Evolutionary conservation across 2,888 invertebrate genomes (phyloP).

Genomic region (Eledona agricola): DNA sequence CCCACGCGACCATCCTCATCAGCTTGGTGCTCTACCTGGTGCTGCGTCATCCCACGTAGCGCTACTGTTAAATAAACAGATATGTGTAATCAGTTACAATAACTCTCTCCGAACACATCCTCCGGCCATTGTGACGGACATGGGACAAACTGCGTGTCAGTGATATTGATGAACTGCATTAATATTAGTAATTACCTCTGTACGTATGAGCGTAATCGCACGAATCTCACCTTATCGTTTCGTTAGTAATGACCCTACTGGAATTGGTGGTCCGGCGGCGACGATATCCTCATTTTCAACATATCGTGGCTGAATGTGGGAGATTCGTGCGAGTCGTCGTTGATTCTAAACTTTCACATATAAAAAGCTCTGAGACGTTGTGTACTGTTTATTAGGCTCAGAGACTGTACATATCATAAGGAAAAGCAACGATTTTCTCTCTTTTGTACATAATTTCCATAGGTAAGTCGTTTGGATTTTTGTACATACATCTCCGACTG

Average conservation of each 20-base stretch:
- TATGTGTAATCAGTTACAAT: constrained; percentile 27
- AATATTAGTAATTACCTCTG: constrained; percentile 45
- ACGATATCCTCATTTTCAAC: too few relatives aligned
- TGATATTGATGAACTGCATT: constrained; percentile 48
- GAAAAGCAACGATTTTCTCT: constrained; percentile 46
- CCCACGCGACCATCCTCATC: constrained; percentile 53
- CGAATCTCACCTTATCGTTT: constrained; percentile 39
- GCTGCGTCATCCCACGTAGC: constrained; percentile 49
- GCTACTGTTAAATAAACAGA: constrained; percentile 24
- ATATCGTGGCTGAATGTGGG: constrained; percentile 13
- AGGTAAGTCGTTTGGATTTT: constrained; percentile 46
- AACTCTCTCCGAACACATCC: constrained; percentile 6
- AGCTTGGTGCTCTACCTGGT: constrained; percentile 50
- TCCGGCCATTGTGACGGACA: constrained; percentile 38
- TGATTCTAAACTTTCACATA: constrained; percentile 23
- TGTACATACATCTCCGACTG: constrained; percentile 45
- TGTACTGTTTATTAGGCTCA: constrained; percentile 33
- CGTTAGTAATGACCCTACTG: constrained; percentile 4
- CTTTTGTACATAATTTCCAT: constrained; percentile 44
- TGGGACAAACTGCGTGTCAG: constrained; percentile 45
- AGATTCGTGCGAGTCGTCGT: constrained; percentile 15
- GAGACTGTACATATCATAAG: constrained; percentile 49
- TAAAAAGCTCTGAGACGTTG: constrained; percentile 17
- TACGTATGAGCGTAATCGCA: constrained; percentile 43
- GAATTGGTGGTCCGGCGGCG: too few relatives aligned